Evolutionary conservation across 2,113 vertebrate species (phyloP).

Genomic region (Eublepharis macularius): DNA sequence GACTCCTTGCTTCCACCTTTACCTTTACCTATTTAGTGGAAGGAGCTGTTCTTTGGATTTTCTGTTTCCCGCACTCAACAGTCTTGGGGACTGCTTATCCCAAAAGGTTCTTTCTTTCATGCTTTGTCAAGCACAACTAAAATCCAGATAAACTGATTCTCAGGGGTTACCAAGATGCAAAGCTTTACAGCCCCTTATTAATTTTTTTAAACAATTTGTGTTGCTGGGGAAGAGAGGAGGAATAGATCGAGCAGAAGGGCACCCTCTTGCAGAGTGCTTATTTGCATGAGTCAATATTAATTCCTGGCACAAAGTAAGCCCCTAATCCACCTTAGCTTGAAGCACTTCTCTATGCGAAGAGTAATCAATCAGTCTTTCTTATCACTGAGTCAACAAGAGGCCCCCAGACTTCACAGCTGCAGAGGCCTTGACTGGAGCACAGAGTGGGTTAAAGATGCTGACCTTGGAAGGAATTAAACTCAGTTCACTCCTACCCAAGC

Average conservation of each 20-base stretch:
- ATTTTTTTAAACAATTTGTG: background rate
- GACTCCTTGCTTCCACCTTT: too few species aligned
- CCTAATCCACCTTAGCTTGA: background rate
- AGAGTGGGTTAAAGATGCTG: background rate
- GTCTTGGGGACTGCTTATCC: too few species aligned
- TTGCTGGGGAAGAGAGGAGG: background rate
- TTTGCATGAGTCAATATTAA: background rate
- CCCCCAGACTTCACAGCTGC: background rate
- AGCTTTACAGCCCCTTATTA: background rate
- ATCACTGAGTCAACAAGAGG: background rate
- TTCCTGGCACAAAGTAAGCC: background rate
- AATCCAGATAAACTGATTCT: background rate
- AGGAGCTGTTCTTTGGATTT: background rate
- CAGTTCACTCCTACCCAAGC: background rate
- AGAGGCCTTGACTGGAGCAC: background rate
- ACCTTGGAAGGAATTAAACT: constrained; percentile 22
- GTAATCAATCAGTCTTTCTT: background rate
- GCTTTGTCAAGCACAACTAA: background rate
- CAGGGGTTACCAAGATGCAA: background rate
- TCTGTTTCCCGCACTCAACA: background rate
- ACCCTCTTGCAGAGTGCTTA: background rate
- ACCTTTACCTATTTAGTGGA: background rate
- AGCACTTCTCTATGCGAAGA: background rate
- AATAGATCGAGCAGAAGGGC: background rate
- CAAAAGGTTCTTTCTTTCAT: background rate